Evolutionary conservation across 2,797 vertebrate species (phyloP), one percentile per base, ranked within the genome.

Genomic region (Hydrophis major): DNA sequence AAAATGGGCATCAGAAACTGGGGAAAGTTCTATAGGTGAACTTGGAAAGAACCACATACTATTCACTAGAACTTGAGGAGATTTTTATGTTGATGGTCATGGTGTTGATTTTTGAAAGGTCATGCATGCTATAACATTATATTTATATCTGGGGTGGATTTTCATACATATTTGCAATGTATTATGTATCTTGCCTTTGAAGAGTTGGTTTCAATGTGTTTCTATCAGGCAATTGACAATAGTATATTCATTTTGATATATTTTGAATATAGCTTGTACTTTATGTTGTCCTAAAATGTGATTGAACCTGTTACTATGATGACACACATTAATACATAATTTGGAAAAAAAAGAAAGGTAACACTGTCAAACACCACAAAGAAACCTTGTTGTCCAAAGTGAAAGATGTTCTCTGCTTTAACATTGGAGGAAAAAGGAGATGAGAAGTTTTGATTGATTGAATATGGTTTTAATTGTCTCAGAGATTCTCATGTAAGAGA

Each of bases 391-490:
- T 95, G 92, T 78, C 50, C 74, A 37, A 16, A 28, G 93, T 1
- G 90, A 93, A 93, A 94, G 89, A 92, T 37, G 63, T 94, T 93
- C 89, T 96, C 88, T 93, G 20, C 89, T 57, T 96, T 92, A 91
- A 95, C 95, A 94, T 90, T 50, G 50, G 11, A 2, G 28, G 53
- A 63, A 94, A 32, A 32, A 60, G 47, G 61, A 92, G 95, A 89
- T 94, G 89, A 89, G 93, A 97, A 96, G 96, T 96, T 97, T 89
- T 93, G 37, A 57, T 86, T 94, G 92, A 96, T 88, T 92, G 94
- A 74, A 88, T 74, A 37, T 87, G 27, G 37, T 95, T 96, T 93
- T 50, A 86, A 95, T 95, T 86, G 61, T 66, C 88, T n/a, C 90
- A 2, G 88, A 93, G 93, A 61, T 92, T 93, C 87, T 22, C 83